Conservation (phyloP, 64 coral and sea anemone genomes). For the Pocillopora verrucosa region DNA sequence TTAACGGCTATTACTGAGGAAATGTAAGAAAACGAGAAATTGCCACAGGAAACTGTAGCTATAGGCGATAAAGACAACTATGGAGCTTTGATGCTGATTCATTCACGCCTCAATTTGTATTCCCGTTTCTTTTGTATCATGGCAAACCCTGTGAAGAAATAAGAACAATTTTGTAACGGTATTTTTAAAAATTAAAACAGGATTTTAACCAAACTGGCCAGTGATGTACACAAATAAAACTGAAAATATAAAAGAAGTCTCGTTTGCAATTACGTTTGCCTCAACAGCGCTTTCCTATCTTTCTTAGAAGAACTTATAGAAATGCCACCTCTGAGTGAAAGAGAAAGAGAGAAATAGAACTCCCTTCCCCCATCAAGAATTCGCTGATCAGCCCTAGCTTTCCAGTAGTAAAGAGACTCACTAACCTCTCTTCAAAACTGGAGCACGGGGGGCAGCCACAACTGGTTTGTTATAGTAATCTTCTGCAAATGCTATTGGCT, state of each 20-base stretch:
- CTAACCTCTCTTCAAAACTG: neutral
- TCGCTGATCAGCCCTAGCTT: no score
- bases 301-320: no score
- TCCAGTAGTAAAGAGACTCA: neutral
- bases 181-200: neutral
- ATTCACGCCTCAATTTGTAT: neutral
- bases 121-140: neutral
- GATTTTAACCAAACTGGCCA: no score
- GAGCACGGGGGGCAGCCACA: neutral
- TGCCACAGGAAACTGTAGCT: neutral
- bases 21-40: neutral
- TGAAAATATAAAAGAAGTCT: no score
- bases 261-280: no score
- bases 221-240: no score
- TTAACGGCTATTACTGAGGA: neutral
- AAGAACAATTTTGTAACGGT: neutral
- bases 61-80: neutral
- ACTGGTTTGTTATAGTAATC: neutral
- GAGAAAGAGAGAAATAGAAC: no score
- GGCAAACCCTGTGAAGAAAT: neutral
- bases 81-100: neutral
- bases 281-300: no score
- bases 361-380: no score
- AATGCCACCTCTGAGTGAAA: no score
- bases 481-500: neutral